Evolutionary conservation across 2,797 vertebrate species (phyloP).

Genomic region (Limosa lapponica): DNA sequence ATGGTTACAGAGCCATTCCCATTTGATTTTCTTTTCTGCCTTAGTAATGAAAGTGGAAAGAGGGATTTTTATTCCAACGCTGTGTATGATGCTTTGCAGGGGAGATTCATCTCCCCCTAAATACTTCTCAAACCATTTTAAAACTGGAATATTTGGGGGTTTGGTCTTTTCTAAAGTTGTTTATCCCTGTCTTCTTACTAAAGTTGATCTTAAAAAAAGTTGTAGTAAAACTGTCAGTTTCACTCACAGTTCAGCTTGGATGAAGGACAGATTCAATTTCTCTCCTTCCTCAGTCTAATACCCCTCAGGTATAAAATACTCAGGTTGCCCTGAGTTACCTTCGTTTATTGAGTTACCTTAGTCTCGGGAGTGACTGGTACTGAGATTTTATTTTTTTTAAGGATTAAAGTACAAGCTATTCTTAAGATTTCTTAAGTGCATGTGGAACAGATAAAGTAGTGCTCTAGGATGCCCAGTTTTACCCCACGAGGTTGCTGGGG

Average conservation of each 20-base stretch:
- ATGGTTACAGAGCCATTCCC: slow-evolving; percentile 56
- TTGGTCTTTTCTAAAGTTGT: background rate
- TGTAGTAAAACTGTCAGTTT: background rate
- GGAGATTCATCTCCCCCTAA: background rate
- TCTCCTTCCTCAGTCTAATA: background rate
- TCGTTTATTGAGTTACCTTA: background rate
- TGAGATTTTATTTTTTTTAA: background rate
- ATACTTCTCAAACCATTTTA: background rate
- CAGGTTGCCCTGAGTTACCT: background rate
- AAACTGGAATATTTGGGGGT: background rate
- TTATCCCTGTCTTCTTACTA: background rate
- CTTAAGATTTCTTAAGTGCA: background rate
- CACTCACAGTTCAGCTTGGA: background rate
- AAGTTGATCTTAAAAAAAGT: background rate
- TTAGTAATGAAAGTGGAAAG: slow-evolving; percentile 27
- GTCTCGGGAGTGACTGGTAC: background rate
- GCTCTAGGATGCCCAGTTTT: background rate
- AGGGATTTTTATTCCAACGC: background rate
- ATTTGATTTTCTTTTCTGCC: slow-evolving; percentile 44
- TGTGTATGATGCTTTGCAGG: background rate
- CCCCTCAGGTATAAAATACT: background rate
- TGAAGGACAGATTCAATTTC: background rate
- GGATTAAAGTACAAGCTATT: background rate
- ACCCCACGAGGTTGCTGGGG: background rate
- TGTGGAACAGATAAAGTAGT: background rate